Evolutionary conservation across 2,888 invertebrate species (phyloP), one percentile per base, ranked within the genome.

Genomic region (Leistus spinibarbis): DNA sequence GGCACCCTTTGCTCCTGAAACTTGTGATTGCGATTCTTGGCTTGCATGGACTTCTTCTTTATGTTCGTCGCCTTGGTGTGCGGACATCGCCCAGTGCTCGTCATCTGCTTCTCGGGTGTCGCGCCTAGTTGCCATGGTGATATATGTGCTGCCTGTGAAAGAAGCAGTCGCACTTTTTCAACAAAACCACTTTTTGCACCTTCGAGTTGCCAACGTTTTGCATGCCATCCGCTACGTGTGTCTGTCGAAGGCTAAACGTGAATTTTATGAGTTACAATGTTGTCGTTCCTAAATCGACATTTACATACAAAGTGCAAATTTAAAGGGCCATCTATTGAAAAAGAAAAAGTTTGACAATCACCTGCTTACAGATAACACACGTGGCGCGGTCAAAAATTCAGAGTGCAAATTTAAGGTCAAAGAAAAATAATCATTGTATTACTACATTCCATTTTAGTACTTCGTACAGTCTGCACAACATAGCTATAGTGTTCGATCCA

Each of bases 11-110:
- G 40, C 40, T 20, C 53, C 66, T 19, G 9, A 66, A 17, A 53
- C 62, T 62, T 53, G 16, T 40, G 66, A 66, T 62, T 62, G 24
- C 53, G 53, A 68, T 68, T 69, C 69, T 69, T 69, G 23, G 40
- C 57, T 20, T 40, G 40, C 5, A 10, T 7, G 40, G 7, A 5
- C 40, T 40, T 40, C 40, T 40, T 40, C 40, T 40, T 40, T 7
- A 3, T 13, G 5, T 40, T 40, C 13, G 4, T 40, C 54, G 54
- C 54, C 23, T 23, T 67, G 54, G n/a, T 40, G 27, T 40, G 24
- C 23, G 27, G 65, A 65, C 27, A 27, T 27, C 65, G 24, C n/a
- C 40, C 65, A 65, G 27, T 22, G 16, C 65, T 13, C 27, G 16
- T 22, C 65, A 22, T 65, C 62, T 24, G 62, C 20, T 62, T 40